Conservation (phyloP, 2,888 invertebrate species). For the Prosapia bicincta region DNA sequence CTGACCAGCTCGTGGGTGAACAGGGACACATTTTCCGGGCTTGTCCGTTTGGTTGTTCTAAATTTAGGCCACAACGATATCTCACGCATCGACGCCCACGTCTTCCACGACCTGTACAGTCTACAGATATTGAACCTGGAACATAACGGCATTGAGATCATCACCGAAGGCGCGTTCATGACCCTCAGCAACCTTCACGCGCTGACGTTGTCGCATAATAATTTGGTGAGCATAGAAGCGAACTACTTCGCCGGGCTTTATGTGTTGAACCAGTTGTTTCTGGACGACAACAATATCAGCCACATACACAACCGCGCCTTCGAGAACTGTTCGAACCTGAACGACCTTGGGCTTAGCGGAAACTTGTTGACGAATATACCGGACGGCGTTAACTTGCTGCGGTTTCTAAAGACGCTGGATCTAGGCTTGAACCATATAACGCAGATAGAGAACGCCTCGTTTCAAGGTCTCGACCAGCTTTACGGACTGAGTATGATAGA, state of each 20-base stretch:
- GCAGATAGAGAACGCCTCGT: slow-evolving; percentile 76
- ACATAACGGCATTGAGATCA: slow-evolving; percentile 82
- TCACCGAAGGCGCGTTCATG: slow-evolving; percentile 83
- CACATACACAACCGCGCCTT: slow-evolving; percentile 76
- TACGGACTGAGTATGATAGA: slow-evolving; percentile 85
- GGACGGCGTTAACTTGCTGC: slow-evolving; percentile 73
- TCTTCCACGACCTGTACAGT: slow-evolving; percentile 83
- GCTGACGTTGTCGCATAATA: slow-evolving; percentile 83
- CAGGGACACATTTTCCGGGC: slow-evolving; percentile 78
- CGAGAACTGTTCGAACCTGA: slow-evolving; percentile 81
- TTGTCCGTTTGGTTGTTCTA: slow-evolving; percentile 78
- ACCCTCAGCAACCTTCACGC: slow-evolving; percentile 87
- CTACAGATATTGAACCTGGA: slow-evolving; percentile 80
- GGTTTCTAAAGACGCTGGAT: slow-evolving; percentile 82
- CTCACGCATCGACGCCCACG: slow-evolving; percentile 74
- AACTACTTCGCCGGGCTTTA: slow-evolving; percentile 79
- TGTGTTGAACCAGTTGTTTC: slow-evolving; percentile 76
- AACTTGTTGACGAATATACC: slow-evolving; percentile 80
- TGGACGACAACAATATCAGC: slow-evolving; percentile 80
- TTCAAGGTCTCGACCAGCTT: slow-evolving; percentile 80
- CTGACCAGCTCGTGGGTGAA: slow-evolving; percentile 81
- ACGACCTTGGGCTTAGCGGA: slow-evolving; percentile 84
- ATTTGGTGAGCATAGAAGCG: slow-evolving; percentile 74
- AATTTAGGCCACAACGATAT: slow-evolving; percentile 82
- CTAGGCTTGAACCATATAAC: slow-evolving; percentile 89